These are phyloP conservation scores for Tetraneura akinire DNA, from an alignment of 1,140 invertebrate species.

Conservation along the genomic window DNA sequence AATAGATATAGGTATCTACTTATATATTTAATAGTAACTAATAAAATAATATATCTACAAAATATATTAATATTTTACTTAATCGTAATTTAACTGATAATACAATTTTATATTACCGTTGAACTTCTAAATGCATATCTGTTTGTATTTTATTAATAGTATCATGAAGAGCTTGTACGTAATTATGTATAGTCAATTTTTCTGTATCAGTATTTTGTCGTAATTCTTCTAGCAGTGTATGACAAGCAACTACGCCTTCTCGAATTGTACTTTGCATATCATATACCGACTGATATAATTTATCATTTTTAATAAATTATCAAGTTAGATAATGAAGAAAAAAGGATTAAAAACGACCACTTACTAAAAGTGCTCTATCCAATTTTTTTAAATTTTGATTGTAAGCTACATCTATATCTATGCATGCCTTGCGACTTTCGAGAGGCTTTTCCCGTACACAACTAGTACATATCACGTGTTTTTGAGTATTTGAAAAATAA, in stretches of 20 bases:
- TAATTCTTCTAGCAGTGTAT: conserved; percentile 68
- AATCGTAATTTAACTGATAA: not conserved
- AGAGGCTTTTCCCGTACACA: conserved; percentile 70
- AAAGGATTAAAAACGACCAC: conserved; percentile 43
- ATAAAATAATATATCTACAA: too few relatives aligned
- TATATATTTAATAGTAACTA: too few relatives aligned
- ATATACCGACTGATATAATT: conserved; percentile 62
- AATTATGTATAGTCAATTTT: conserved; percentile 68
- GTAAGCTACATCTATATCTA: conserved; percentile 74
- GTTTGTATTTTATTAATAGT: conserved; percentile 69
- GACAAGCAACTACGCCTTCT: conserved; percentile 68
- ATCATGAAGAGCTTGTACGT: conserved; percentile 70
- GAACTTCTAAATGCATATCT: conserved; percentile 66
- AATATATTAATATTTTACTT: too few relatives aligned
- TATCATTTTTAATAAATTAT: not conserved
- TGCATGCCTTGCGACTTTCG: conserved; percentile 68
- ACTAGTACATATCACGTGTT: conserved; percentile 71
- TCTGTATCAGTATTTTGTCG: conserved; percentile 68
- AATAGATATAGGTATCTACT: too few relatives aligned
- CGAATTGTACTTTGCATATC: conserved; percentile 68
- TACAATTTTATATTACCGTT: conserved; percentile 58
- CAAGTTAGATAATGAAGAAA: not conserved
- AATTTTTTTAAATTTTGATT: conserved; percentile 69
- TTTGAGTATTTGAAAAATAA: conserved; percentile 71
- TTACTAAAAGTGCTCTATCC: conserved; percentile 64